phyloP scores from a whole-genome alignment of 2,888 invertebrate species.

The Xestia xanthographa region DNA sequence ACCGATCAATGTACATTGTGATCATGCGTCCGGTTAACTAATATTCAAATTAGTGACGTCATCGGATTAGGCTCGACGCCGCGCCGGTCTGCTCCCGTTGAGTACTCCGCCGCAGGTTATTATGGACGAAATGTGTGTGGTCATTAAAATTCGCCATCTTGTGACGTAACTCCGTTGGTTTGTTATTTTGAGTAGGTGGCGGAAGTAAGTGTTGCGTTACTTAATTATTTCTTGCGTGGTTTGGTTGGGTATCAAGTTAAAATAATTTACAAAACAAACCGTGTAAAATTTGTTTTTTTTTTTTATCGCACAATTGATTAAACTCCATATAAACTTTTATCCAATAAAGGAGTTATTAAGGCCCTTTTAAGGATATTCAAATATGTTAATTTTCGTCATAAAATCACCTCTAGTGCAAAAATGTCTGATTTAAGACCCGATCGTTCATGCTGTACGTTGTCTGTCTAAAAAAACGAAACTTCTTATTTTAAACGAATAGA shows the following conservation, averaged over 20 bases:
- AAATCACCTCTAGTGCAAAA: not conserved
- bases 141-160: slow-evolving; percentile 58
- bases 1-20: slow-evolving; percentile 67
- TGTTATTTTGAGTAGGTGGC: slow-evolving; percentile 19
- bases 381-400: not conserved
- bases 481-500: too few relatives aligned
- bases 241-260: not conserved
- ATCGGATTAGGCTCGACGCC: slow-evolving; percentile 70
- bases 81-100: slow-evolving; percentile 70
- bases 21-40: slow-evolving; percentile 69
- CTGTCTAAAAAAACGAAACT: not conserved
- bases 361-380: not conserved
- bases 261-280: not conserved
- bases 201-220: slow-evolving; percentile 7
- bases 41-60: slow-evolving; percentile 77
- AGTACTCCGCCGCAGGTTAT: slow-evolving; percentile 62
- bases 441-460: not conserved
- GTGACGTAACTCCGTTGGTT: slow-evolving; percentile 38
- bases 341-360: not conserved
- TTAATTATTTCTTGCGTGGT: slow-evolving; percentile 1
- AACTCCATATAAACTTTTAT: not conserved
- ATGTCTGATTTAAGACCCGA: too few relatives aligned
- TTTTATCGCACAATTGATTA: not conserved
- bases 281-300: not conserved
- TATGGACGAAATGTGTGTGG: slow-evolving; percentile 36